phyloP scores from a whole-genome alignment of 2,888 invertebrate species.

The Metalampra italica region DNA sequence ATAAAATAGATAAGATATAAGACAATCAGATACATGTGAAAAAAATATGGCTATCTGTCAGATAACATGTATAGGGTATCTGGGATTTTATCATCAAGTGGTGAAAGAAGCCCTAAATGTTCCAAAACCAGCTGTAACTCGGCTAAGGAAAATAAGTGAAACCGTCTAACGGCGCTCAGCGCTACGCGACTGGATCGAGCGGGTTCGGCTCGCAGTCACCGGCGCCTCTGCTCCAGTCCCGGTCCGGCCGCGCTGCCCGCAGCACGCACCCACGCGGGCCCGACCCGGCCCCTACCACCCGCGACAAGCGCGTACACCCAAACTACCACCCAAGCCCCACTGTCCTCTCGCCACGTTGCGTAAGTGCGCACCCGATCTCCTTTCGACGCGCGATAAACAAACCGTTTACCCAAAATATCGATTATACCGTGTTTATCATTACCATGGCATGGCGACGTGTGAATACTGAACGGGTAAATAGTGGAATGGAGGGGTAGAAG shows the following conservation, averaged over 20 bases:
- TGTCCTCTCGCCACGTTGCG: conserved; percentile 58
- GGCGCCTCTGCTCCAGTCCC: conserved; percentile 52
- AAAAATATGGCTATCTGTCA: too few species aligned
- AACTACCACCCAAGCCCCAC: conserved; percentile 6
- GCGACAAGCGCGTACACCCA: neutral
- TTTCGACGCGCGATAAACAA: conserved; percentile 56
- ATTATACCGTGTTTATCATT: conserved; percentile 60
- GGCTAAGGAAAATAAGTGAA: too few species aligned
- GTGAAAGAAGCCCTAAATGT: too few species aligned
- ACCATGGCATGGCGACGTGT: conserved; percentile 33
- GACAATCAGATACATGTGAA: too few species aligned
- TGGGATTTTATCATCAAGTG: too few species aligned
- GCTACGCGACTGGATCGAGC: neutral
- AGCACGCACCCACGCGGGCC: conserved; percentile 58
- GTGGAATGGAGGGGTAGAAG: conserved; percentile 37
- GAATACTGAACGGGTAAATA: conserved; percentile 39
- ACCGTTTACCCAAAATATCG: conserved; percentile 46
- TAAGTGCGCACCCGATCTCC: conserved; percentile 64
- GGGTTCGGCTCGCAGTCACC: neutral
- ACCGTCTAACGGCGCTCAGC: neutral
- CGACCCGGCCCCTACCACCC: conserved; percentile 48
- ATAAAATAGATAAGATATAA: too few species aligned
- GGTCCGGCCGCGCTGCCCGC: conserved; percentile 68
- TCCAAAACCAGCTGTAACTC: too few species aligned
- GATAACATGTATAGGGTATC: too few species aligned